Evolutionary conservation across 2,888 invertebrate species (phyloP).

Genomic region (Tetragonisca angustula): DNA sequence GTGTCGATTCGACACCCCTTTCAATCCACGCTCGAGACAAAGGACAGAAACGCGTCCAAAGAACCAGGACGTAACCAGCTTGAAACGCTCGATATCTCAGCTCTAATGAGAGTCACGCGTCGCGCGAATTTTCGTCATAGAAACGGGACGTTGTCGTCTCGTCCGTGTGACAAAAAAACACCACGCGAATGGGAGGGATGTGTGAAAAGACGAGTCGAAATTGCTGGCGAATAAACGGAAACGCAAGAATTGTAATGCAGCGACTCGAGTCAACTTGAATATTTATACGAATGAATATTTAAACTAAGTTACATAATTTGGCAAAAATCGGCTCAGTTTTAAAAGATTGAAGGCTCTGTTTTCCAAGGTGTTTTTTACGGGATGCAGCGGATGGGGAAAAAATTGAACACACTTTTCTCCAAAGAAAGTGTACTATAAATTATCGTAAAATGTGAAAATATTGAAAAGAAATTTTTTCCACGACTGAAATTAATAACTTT

Average conservation of each 20-base stretch:
- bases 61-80: slow-evolving; percentile 15
- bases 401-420: no score
- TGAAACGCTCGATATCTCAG: slow-evolving; percentile 42
- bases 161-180: not conserved
- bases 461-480: no score
- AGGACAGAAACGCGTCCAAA: slow-evolving; percentile 31
- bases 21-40: not conserved
- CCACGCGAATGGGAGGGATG: not conserved
- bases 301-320: no score
- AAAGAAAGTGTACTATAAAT: no score
- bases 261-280: not conserved
- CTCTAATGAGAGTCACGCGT: slow-evolving; percentile 48
- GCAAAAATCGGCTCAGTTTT: no score
- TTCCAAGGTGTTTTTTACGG: no score
- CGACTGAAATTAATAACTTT: no score
- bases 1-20: slow-evolving; percentile 10
- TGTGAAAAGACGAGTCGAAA: not conserved
- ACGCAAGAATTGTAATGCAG: not conserved
- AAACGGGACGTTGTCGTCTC: slow-evolving; percentile 5
- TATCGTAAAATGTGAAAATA: no score
- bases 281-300: not conserved
- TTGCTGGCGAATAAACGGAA: no score
- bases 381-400: no score
- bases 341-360: no score
- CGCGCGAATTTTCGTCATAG: slow-evolving; percentile 29